Conservation (phyloP, 2,888 invertebrate species). For the Cecidostiba fungosa region DNA sequence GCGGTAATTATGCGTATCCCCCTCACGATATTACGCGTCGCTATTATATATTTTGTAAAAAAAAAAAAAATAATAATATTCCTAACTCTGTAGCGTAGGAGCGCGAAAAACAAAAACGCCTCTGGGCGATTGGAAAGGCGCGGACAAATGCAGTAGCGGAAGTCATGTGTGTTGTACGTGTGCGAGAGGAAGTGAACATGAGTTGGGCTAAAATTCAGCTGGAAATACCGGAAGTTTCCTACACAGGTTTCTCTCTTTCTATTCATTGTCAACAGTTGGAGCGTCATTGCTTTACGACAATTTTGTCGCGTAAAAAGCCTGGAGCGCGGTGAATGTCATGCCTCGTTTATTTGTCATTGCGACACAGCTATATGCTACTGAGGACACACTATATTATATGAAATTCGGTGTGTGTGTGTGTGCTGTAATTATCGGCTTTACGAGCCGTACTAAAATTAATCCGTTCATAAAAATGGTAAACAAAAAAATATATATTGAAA, state of each 20-base stretch:
- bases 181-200: conserved; percentile 55
- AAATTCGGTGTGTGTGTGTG: not conserved
- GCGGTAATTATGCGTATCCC: not conserved
- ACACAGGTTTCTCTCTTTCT: conserved; percentile 20
- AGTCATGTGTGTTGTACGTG: not conserved
- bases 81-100: not conserved
- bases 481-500: not conserved
- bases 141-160: conserved; percentile 50
- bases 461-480: not conserved
- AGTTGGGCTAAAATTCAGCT: conserved; percentile 42
- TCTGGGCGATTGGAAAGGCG: conserved; percentile 39
- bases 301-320: conserved; percentile 32
- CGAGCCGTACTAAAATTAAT: not conserved
- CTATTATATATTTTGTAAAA: not conserved
- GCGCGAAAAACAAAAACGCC: conserved; percentile 12
- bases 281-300: conserved; percentile 36
- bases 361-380: not conserved
- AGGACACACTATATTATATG: not conserved
- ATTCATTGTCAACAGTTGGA: conserved; percentile 37
- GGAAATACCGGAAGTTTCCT: conserved; percentile 38
- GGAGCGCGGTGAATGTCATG: not conserved
- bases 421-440: not conserved
- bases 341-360: not conserved
- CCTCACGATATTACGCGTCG: not conserved
- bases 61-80: not conserved